Evolutionary conservation across 1,140 invertebrate genomes (phyloP).

Genomic region (Sinonovacula constricta): DNA sequence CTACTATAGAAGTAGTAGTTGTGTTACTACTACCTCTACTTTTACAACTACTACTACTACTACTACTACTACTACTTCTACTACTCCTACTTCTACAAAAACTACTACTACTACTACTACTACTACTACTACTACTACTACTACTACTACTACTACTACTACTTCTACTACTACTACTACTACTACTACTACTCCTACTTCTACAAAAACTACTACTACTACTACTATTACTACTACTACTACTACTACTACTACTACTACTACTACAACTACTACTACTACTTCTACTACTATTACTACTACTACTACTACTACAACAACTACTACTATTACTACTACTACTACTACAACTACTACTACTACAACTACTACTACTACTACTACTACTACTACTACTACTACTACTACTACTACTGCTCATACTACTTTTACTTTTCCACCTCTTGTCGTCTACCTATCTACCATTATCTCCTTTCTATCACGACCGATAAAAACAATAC

Average conservation of each 20-base stretch:
- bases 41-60: slow-evolving; percentile 15
- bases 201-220: too few species aligned
- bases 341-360: background rate
- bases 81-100: too few species aligned
- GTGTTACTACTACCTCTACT: slow-evolving; percentile 19
- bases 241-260: slow-evolving; percentile 9
- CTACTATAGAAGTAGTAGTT: slow-evolving; percentile 4
- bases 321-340: background rate
- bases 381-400: slow-evolving; percentile 36
- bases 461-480: too few species aligned
- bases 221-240: slow-evolving; percentile 4
- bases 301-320: slow-evolving; percentile 14
- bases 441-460: too few species aligned
- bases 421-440: too few species aligned
- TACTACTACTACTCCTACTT: too few species aligned
- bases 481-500: too few species aligned
- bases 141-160: slow-evolving; percentile 21
- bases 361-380: slow-evolving; percentile 9
- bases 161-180: slow-evolving; percentile 15
- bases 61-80: too few species aligned
- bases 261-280: slow-evolving; percentile 21
- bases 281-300: slow-evolving; percentile 15
- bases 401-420: too few species aligned
- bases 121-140: slow-evolving; percentile 22
- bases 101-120: slow-evolving; percentile 11